Conservation (phyloP, 2,797 vertebrate genomes). For the Netta rufina region DNA sequence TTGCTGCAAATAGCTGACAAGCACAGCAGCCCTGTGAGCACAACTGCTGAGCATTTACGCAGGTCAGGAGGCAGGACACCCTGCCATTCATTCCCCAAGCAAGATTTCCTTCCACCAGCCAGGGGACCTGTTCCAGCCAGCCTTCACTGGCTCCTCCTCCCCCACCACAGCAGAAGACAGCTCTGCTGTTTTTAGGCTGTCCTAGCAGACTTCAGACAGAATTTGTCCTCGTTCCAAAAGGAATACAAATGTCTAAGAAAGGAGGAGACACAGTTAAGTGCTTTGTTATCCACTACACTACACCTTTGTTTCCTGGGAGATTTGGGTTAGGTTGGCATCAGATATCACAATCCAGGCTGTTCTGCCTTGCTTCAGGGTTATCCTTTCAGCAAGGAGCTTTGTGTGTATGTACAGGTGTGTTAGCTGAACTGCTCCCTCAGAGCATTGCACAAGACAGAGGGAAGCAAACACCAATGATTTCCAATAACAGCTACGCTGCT, state of each 20-base stretch:
- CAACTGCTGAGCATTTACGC: neutral
- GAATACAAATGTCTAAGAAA: neutral
- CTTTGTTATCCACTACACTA: constrained; percentile 46
- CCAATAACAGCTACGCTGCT: constrained; percentile 12
- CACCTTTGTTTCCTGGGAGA: constrained; percentile 68
- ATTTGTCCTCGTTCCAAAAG: constrained; percentile 2
- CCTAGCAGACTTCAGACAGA: neutral
- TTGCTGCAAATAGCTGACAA: neutral
- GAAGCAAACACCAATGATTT: constrained; percentile 40
- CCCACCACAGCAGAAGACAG: neutral
- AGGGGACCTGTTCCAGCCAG: neutral
- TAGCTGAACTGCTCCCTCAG: neutral
- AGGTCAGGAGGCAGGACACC: neutral
- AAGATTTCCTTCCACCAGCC: neutral
- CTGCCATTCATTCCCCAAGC: neutral
- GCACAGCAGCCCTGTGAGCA: neutral
- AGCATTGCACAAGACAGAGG: constrained; percentile 2
- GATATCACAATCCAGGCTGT: constrained; percentile 11
- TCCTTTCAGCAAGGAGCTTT: constrained; percentile 57
- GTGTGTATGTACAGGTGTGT: constrained; percentile 34
- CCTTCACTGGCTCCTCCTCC: neutral
- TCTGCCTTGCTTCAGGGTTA: constrained; percentile 25
- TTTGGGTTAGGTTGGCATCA: constrained; percentile 37
- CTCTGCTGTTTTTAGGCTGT: neutral
- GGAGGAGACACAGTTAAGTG: constrained; percentile 30